Conservation (phyloP, 2,113 vertebrate genomes). For the Stictonetta naevosa region DNA sequence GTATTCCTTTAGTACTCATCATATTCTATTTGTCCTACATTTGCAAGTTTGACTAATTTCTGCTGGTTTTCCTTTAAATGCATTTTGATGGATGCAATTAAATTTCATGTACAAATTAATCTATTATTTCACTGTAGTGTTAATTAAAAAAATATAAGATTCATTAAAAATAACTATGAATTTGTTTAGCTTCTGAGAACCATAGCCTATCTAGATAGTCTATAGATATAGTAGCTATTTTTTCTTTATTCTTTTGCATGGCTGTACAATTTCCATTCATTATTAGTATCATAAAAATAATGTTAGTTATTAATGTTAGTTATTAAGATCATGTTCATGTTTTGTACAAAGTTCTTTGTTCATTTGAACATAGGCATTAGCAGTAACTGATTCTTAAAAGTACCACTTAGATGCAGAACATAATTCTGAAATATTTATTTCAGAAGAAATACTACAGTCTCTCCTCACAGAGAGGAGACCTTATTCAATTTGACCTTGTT, state of each 20-base stretch:
- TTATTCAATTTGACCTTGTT: no score
- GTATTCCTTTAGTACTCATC: neutral
- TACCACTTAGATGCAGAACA: neutral
- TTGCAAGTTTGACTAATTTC: neutral
- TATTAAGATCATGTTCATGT: neutral
- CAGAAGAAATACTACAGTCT: neutral
- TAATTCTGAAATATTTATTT: neutral
- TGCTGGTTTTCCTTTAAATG: neutral
- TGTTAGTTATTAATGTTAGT: neutral
- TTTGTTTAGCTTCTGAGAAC: neutral
- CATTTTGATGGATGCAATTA: neutral
- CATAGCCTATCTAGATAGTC: neutral
- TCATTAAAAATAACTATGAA: conserved; percentile 13
- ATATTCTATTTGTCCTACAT: neutral
- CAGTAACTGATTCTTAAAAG: neutral
- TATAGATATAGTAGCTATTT: neutral
- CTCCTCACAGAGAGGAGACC: neutral
- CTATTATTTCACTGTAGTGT: neutral
- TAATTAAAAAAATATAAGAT: neutral
- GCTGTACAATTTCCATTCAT: neutral
- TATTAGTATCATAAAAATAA: neutral
- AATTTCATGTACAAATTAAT: neutral
- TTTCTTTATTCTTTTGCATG: neutral
- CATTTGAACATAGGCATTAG: neutral
- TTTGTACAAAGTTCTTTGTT: neutral